Percentiles rank a stretch among this genome's conserved stretches.
Conservation (phyloP, 2,113 vertebrate species). For the Charina bottae region DNA sequence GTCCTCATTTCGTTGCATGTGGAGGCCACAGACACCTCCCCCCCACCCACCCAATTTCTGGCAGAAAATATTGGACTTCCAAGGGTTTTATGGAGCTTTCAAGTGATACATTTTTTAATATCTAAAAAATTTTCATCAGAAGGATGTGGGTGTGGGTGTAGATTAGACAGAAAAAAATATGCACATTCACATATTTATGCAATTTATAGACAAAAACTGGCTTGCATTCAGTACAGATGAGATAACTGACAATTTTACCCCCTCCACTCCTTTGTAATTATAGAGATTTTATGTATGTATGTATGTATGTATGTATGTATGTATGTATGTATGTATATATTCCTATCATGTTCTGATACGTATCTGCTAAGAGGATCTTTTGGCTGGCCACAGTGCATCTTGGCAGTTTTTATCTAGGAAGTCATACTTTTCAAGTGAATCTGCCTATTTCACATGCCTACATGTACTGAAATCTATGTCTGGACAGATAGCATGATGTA, state of each 20-base stretch:
- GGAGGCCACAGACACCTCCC: background rate
- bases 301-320: no score
- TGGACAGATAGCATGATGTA: background rate
- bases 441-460: background rate
- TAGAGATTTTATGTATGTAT: background rate
- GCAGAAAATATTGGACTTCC: background rate
- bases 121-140: background rate
- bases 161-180: background rate
- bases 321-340: no score
- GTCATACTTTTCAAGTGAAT: background rate
- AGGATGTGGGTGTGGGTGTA: background rate
- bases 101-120: background rate
- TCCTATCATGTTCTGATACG: background rate
- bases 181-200: background rate
- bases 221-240: background rate
- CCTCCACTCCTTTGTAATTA: background rate
- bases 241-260: background rate
- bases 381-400: background rate
- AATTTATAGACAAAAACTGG: background rate
- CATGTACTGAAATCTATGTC: background rate
- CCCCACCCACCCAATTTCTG: background rate
- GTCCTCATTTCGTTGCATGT: constrained; percentile 3
- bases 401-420: background rate
- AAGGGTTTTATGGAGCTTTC: background rate
- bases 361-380: background rate